Conservation (phyloP, 1,140 invertebrate genomes). For the Drosophila arizonae region DNA sequence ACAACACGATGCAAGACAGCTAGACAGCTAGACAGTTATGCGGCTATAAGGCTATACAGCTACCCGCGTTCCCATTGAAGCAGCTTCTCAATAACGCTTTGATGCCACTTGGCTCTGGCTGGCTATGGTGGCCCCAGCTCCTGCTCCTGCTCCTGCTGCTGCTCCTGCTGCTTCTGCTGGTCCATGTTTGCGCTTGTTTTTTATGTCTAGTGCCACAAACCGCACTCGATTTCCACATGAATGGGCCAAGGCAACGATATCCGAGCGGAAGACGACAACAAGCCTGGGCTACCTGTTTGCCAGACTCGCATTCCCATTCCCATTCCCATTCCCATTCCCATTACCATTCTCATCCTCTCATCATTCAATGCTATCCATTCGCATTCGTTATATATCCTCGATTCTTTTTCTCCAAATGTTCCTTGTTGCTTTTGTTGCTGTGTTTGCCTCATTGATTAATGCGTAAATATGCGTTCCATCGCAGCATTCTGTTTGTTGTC, state of each 20-base stretch:
- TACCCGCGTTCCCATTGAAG: not conserved
- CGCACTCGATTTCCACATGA: conserved; percentile 64
- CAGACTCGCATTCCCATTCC: not conserved
- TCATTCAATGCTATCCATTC: conserved; percentile 31
- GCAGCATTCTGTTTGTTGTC: conserved; percentile 50
- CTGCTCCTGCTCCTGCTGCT: not conserved
- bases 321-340: no score
- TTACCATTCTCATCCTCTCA: not conserved
- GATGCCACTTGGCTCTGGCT: conserved; percentile 27
- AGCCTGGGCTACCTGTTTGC: conserved; percentile 42
- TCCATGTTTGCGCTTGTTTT: conserved; percentile 39
- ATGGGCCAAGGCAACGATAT: conserved; percentile 38
- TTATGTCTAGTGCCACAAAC: conserved; percentile 56
- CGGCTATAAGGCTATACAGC: not conserved
- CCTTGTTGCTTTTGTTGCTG: conserved; percentile 17
- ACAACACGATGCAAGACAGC: not conserved
- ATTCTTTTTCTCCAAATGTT: conserved; percentile 39
- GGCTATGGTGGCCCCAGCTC: no score
- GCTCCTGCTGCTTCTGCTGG: not conserved
- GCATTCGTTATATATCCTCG: conserved; percentile 26
- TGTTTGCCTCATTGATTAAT: conserved; percentile 74
- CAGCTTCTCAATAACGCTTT: conserved; percentile 21
- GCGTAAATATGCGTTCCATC: conserved; percentile 71
- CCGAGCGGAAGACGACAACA: conserved; percentile 8
- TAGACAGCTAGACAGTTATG: not conserved